Evolutionary conservation across 2,797 vertebrate species (phyloP), one percentile per base, ranked within the genome.

Genomic region (Geotrypetes seraphini): DNA sequence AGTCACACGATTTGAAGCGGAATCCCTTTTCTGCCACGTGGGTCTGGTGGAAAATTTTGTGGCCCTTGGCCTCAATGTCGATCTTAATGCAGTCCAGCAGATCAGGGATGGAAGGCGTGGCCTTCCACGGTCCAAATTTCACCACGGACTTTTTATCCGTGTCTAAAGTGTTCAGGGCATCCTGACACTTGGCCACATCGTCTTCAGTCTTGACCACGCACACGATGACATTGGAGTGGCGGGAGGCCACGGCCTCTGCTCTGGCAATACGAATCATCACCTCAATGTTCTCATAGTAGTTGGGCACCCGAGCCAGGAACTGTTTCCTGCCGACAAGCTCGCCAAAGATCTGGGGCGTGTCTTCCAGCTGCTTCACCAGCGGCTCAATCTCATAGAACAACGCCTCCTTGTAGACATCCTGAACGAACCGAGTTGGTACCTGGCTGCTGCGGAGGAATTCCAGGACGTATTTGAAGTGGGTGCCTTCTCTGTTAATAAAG

Each of bases 111-210:
- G 50, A 44, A 0, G 81, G 80, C 0, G 53, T 30, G 1, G 81
- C 81, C 22, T 88, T 91, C 91, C 92, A 96, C 2, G 92, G 92
- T 1, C 92, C 92, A 2, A 97, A 97, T 3, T 76, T 90, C 60
- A 97, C 90, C 41, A 91, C 86, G 0, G 90, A 91, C 22, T 82
- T 86, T 56, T 87, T 89, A 7, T 74, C 69, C 0, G 38, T 73
- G 28, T 86, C 87, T 60, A 93, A 63, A 38, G 53, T 57, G 28
- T 41, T 70, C 36, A 90, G 36, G 21, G 78, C 73, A 8, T 86
- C 75, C 1, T 68, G 69, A 8, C 84, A 88, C 16, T 33, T 63
- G 7, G 54, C 50, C 0, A 68, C 39, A 0, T 92, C 86, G 26
- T 92, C 87, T 36, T 91, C 88, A 0, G 76, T 86, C 22, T 29